A percentile compares a stretch with the other conserved stretches of the same genome.
Evolutionary conservation across 1,140 invertebrate genomes (phyloP).

Genomic region (Penaeus indicus): DNA sequence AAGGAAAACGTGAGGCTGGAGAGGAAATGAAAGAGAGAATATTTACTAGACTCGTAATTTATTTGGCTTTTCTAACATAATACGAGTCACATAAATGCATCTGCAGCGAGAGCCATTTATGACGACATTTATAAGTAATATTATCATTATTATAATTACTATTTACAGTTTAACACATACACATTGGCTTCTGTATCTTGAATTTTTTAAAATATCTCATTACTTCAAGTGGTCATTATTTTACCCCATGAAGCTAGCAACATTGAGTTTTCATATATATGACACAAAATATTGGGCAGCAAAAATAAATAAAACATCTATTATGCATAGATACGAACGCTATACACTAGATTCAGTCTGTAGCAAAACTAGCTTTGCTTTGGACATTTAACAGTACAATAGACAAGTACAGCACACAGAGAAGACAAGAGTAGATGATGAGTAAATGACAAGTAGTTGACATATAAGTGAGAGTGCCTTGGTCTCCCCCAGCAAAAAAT

Average conservation of each 20-base stretch:
- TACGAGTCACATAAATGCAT: constrained; percentile 62
- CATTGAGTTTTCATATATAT: constrained; percentile 45
- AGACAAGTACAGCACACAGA: constrained; percentile 38
- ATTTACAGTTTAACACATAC: constrained; percentile 47
- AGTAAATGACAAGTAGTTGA: constrained; percentile 17
- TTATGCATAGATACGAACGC: constrained; percentile 49
- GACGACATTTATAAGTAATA: constrained; percentile 53
- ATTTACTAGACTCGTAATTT: constrained; percentile 33
- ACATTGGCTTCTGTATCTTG: constrained; percentile 49
- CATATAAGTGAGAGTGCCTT: constrained; percentile 24
- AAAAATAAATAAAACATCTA: constrained; percentile 64
- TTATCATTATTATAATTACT: constrained; percentile 51
- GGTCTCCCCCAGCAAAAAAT: constrained; percentile 39
- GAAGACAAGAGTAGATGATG: constrained; percentile 25
- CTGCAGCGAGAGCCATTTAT: constrained; percentile 51
- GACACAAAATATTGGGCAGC: constrained; percentile 48
- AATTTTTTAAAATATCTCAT: constrained; percentile 22
- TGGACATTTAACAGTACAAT: constrained; percentile 25
- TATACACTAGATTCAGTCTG: constrained; percentile 55
- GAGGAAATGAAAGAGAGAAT: neutral
- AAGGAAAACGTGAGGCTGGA: no score
- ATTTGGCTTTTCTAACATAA: constrained; percentile 59
- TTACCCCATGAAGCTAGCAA: constrained; percentile 39
- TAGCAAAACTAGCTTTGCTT: constrained; percentile 50
- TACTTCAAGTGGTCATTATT: constrained; percentile 46